A percentile compares a stretch with the other conserved stretches of the same genome.
Evolutionary conservation across 2,888 invertebrate species (phyloP).

Genomic region (Hirtodrosophila confusa): DNA sequence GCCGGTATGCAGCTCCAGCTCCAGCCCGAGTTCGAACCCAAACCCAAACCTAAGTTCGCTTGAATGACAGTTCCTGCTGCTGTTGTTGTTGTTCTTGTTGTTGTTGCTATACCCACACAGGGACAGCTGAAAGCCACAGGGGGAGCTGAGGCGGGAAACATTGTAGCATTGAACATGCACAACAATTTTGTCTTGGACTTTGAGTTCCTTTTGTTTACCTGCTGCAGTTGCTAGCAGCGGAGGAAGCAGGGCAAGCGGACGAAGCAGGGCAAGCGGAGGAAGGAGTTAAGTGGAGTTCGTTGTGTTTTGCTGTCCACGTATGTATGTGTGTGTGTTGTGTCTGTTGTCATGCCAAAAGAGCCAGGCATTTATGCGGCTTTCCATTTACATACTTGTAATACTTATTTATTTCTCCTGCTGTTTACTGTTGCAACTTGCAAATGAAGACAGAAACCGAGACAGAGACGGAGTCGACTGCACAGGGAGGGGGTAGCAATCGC

Average conservation of each 20-base stretch:
- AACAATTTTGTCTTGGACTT: conserved; percentile 71
- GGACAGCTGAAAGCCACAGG: background rate
- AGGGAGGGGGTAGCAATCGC: background rate
- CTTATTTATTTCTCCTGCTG: conserved; percentile 51
- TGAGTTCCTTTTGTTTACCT: conserved; percentile 62
- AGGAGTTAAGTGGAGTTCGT: conserved; percentile 57
- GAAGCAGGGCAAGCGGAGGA: background rate
- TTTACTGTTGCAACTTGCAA: conserved; percentile 12
- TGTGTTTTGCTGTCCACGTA: conserved; percentile 33
- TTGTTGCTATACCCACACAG: conserved; percentile 8
- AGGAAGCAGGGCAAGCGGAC: background rate
- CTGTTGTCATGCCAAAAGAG: conserved; percentile 55
- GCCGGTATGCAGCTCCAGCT: conserved; percentile 60
- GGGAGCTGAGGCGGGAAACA: conserved; percentile 24
- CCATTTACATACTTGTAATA: conserved; percentile 69
- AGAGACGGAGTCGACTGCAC: background rate
- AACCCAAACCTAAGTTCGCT: conserved; percentile 24
- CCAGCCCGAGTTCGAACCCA: conserved; percentile 9
- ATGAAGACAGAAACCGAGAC: conserved; percentile 4
- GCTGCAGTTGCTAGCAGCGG: conserved; percentile 3
- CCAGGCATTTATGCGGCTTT: conserved; percentile 71
- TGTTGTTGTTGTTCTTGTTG: background rate
- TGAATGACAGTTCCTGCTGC: conserved; percentile 47
- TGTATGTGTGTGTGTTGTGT: conserved; percentile 22
- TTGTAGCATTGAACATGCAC: conserved; percentile 63